A percentile compares a stretch with the other conserved stretches of the same genome.
Evolutionary conservation across 2,888 invertebrate genomes (phyloP).

Genomic region (Eristalis arbustorum): DNA sequence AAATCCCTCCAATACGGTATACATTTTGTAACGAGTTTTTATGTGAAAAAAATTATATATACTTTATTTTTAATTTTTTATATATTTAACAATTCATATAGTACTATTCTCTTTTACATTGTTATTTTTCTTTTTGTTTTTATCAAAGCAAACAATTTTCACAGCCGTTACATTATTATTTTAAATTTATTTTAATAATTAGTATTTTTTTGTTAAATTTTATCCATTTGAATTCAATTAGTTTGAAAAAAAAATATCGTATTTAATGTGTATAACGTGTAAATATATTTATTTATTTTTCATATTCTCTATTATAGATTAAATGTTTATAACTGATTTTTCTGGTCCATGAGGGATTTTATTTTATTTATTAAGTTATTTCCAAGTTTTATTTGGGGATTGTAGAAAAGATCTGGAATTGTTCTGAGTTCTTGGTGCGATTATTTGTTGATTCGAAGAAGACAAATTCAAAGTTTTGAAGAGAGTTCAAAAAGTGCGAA

Average conservation of each 20-base stretch:
- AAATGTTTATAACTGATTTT: slow-evolving; percentile 55
- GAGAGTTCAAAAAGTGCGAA: background rate
- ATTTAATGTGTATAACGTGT: slow-evolving; percentile 47
- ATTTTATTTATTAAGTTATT: background rate
- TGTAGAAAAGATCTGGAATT: slow-evolving; percentile 37
- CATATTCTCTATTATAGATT: slow-evolving; percentile 31
- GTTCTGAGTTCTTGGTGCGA: slow-evolving; percentile 20
- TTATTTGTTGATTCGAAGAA: background rate
- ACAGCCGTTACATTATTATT: slow-evolving; percentile 75
- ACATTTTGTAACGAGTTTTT: slow-evolving; percentile 32
- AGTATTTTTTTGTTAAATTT: background rate
- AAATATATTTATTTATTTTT: slow-evolving; percentile 44
- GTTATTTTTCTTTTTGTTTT: slow-evolving; percentile 38
- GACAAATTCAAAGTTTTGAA: background rate
- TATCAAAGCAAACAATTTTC: slow-evolving; percentile 76
- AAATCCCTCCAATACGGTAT: slow-evolving; percentile 12
- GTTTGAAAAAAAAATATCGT: background rate
- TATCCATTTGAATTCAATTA: slow-evolving; percentile 34
- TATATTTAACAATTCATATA: slow-evolving; percentile 61
- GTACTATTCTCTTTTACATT: slow-evolving; percentile 28
- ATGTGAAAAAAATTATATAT: slow-evolving; percentile 28
- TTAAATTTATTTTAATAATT: slow-evolving; percentile 17
- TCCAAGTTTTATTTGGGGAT: slow-evolving; percentile 3
- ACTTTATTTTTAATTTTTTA: slow-evolving; percentile 9
- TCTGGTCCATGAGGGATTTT: slow-evolving; percentile 66